These are phyloP conservation scores for Dioctria linearis DNA, from an alignment of 2,888 invertebrate species.

Conservation along the genomic window DNA sequence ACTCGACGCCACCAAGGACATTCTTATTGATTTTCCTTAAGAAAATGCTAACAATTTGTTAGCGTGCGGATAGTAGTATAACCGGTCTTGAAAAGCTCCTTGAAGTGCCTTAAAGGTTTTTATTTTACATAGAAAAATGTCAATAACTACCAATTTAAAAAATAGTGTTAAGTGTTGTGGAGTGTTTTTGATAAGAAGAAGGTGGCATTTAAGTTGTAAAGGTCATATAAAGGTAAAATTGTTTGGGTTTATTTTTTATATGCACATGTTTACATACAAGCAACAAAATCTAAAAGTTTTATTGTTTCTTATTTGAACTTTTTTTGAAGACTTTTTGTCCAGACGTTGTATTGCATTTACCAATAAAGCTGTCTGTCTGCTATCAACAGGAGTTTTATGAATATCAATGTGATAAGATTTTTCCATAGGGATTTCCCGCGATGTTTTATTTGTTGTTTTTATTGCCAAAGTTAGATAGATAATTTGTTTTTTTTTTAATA, in stretches of 20 bases:
- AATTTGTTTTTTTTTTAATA: no score
- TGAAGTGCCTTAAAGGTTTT: background rate
- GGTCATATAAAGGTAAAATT: constrained; percentile 8
- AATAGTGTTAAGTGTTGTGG: constrained; percentile 49
- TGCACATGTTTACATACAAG: background rate
- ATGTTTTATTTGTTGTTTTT: no score
- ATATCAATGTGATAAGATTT: constrained; percentile 4
- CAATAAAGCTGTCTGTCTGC: background rate
- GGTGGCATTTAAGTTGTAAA: constrained; percentile 13
- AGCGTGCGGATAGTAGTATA: background rate
- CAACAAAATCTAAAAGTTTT: no score
- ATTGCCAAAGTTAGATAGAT: no score
- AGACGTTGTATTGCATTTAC: no score
- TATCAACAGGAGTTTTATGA: constrained; percentile 8
- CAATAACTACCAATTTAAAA: constrained; percentile 52
- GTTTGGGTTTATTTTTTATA: background rate
- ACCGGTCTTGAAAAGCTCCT: background rate
- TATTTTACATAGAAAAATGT: constrained; percentile 50
- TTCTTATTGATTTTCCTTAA: constrained; percentile 53
- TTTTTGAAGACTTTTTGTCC: background rate
- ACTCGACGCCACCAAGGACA: constrained; percentile 45
- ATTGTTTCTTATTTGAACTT: background rate
- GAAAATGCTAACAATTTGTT: constrained; percentile 25
- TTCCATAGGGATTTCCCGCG: background rate
- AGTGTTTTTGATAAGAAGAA: constrained; percentile 40